Evolutionary conservation across 2,888 invertebrate species (phyloP).

Genomic region (Lycaena phlaeas): DNA sequence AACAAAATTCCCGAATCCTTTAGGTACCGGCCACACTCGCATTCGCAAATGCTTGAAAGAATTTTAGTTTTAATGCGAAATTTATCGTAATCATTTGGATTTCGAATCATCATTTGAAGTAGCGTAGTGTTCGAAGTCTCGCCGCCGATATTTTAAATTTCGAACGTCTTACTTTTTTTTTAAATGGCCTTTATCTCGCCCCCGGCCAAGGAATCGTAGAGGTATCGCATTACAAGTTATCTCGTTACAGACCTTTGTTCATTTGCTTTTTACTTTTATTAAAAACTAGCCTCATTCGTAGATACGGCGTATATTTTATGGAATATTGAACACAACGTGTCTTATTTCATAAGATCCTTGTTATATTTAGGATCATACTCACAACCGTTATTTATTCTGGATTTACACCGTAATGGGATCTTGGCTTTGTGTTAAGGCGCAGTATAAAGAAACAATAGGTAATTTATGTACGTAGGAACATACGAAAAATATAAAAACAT

Average conservation of each 20-base stretch:
- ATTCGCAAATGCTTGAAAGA: no score
- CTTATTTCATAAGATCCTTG: slow-evolving; percentile 54
- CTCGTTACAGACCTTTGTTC: slow-evolving; percentile 54
- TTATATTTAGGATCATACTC: slow-evolving; percentile 35
- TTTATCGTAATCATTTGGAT: no score
- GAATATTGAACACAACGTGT: slow-evolving; percentile 48
- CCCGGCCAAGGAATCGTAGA: slow-evolving; percentile 56
- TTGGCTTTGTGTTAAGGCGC: background rate
- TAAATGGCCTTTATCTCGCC: slow-evolving; percentile 57
- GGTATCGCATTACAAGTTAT: slow-evolving; percentile 64
- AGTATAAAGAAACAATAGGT: background rate
- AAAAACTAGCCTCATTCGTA: slow-evolving; percentile 22
- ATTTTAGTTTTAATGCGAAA: no score
- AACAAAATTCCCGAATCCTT: no score
- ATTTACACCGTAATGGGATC: background rate
- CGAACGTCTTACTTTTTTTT: slow-evolving; percentile 42
- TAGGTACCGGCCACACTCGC: no score
- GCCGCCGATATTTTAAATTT: slow-evolving; percentile 56
- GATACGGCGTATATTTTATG: slow-evolving; percentile 48
- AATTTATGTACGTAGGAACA: no score
- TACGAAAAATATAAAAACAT: no score
- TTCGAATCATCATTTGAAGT: background rate
- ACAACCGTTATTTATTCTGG: background rate
- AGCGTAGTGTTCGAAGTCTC: background rate
- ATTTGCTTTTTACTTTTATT: slow-evolving; percentile 42